A percentile compares a stretch with the other conserved stretches of the same genome.
Conservation (phyloP, 2,888 invertebrate genomes). For the Machimus rusticus region DNA sequence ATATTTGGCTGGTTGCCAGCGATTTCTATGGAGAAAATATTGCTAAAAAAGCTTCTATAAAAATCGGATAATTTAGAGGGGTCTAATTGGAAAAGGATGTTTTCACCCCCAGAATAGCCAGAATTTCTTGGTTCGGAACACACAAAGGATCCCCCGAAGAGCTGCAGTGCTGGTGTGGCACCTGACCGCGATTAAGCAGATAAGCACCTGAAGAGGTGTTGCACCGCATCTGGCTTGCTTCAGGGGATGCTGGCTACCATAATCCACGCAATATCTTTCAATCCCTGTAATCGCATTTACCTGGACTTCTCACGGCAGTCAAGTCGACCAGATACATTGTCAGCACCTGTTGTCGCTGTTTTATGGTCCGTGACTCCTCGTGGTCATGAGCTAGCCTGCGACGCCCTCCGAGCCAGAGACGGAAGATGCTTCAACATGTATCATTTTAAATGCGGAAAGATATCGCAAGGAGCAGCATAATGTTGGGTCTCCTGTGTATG, state of each 20-base stretch:
- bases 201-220: background rate
- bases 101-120: too few relatives aligned
- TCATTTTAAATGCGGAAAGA: slow-evolving; percentile 9
- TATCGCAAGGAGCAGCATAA: background rate
- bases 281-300: slow-evolving; percentile 9
- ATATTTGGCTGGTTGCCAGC: background rate
- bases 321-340: background rate
- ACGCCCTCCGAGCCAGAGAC: background rate
- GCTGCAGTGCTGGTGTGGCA: background rate
- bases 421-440: background rate
- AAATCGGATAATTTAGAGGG: background rate
- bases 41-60: background rate
- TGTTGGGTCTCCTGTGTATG: background rate
- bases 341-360: slow-evolving; percentile 33
- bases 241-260: background rate
- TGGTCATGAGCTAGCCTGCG: background rate
- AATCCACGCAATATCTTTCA: slow-evolving; percentile 3
- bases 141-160: background rate
- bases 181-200: background rate
- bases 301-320: background rate
- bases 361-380: slow-evolving; percentile 1
- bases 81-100: background rate
- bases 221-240: background rate
- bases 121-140: background rate
- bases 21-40: background rate